phyloP scores from a whole-genome alignment of 2,797 vertebrate species.

The Geotrypetes seraphini region DNA sequence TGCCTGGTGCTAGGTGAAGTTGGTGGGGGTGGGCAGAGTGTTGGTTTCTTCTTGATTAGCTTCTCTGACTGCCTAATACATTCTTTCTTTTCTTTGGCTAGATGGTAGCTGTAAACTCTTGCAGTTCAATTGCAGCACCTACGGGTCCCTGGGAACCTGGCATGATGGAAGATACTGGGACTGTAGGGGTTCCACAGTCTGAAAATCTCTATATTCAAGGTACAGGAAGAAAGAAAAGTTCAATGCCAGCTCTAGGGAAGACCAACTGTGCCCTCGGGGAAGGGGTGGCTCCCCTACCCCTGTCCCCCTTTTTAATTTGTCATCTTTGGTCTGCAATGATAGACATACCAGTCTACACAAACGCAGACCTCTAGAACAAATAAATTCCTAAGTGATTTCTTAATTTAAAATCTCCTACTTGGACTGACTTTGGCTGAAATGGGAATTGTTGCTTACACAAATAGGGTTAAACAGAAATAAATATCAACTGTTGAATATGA shows the following conservation, averaged over 20 bases:
- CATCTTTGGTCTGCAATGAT: too few relatives aligned
- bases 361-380: background rate
- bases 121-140: constrained; percentile 62
- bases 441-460: too few relatives aligned
- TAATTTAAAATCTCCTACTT: too few relatives aligned
- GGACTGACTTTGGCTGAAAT: too few relatives aligned
- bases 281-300: too few relatives aligned
- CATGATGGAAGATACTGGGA: constrained; percentile 65
- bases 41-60: background rate
- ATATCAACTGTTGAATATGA: too few relatives aligned
- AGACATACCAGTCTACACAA: too few relatives aligned
- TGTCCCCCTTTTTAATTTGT: too few relatives aligned
- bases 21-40: background rate
- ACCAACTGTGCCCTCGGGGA: too few relatives aligned
- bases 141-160: constrained; percentile 72
- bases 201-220: constrained; percentile 92
- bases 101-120: constrained; percentile 69
- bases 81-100: constrained; percentile 9
- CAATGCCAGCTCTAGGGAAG: too few relatives aligned
- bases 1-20: fast-evolving
- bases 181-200: constrained; percentile 68
- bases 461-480: too few relatives aligned
- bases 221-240: constrained; percentile 33
- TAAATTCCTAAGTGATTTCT: too few relatives aligned
- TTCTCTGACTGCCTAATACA: constrained; percentile 2